Evolutionary conservation across 2,888 invertebrate genomes (phyloP).

Genomic region (Melanotus villosus): DNA sequence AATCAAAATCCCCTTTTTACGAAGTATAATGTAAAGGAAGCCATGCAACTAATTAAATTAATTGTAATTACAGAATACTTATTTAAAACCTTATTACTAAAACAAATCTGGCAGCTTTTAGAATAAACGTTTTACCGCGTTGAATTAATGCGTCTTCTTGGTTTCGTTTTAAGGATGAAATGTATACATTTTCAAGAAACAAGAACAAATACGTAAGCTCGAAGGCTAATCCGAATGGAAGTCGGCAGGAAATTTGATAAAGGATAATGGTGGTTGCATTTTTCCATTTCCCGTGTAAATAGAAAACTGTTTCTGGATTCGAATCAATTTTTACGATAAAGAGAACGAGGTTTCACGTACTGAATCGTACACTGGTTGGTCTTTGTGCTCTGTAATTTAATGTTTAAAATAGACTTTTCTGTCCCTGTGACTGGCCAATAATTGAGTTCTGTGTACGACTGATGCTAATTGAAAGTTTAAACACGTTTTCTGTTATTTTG

Average conservation of each 20-base stretch:
- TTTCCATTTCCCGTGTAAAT: conserved; percentile 13
- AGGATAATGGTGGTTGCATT: conserved; percentile 11
- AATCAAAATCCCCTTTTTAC: background rate
- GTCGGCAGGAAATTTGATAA: conserved; percentile 19
- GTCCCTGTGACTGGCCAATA: too few species aligned
- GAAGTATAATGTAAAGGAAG: too few species aligned
- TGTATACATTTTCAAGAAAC: background rate
- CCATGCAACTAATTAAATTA: too few species aligned
- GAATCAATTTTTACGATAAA: background rate
- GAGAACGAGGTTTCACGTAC: background rate
- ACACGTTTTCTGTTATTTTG: too few species aligned
- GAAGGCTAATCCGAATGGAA: conserved; percentile 9
- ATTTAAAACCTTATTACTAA: too few species aligned
- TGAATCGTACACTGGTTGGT: too few species aligned
- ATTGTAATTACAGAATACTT: too few species aligned
- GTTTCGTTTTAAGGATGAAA: background rate
- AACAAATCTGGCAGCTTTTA: background rate
- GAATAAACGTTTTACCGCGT: background rate
- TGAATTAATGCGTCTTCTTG: background rate
- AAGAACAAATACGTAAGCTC: conserved; percentile 7
- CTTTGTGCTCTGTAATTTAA: background rate
- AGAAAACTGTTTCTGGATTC: background rate
- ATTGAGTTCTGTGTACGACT: too few species aligned
- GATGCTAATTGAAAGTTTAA: too few species aligned
- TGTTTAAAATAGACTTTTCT: background rate